Evolutionary conservation across 2,888 invertebrate species (phyloP), one percentile per base, ranked within the genome.

Genomic region (Allolobophora icterica): DNA sequence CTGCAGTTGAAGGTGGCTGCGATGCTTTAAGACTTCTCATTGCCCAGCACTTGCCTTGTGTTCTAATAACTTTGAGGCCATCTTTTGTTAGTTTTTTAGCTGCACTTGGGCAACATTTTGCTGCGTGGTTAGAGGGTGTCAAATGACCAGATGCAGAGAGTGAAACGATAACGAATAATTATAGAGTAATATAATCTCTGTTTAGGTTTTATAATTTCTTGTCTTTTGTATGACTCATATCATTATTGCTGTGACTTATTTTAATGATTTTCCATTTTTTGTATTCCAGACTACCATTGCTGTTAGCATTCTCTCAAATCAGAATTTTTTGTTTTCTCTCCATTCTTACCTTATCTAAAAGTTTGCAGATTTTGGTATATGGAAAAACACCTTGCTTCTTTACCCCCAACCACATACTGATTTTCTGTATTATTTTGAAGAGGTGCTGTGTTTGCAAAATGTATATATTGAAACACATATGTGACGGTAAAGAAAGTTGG

Each of bases 211-310:
- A n/a, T 71, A 8, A 71, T 30, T 71, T 71, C 71, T 11, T n/a
- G 1, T 24, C 52, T 71, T 30, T 71, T 71, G 71, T 71, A n/a
- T 71, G 71, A 30, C 71, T 71, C 71, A 71, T 71, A 71, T 71
- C 71, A 71, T 71, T 71, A n/a, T 71, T 71, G n/a, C 71, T 71
- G 71, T 71, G n/a, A 71, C 71, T 71, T n/a, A n/a, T 71, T 71
- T 71, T 30, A 71, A 71, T 71, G 71, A 71, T 71, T 71, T 71
- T 30, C 71, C 71, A n/a, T 71, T 71, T 58, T n/a, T 71, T 71
- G 30, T 71, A 71, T 71, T 71, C 71, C 71, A 71, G 1, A n/a
- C 71, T n/a, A 71, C 71, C 71, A 71, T 21, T 42, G n/a, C n/a
- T 71, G 71, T 71, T 71, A 30, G 71, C 30, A n/a, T 71, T 71